A percentile compares a stretch with the other conserved stretches of the same genome.
Conservation (phyloP, 2,113 vertebrate genomes). For the Megalops atlanticus region DNA sequence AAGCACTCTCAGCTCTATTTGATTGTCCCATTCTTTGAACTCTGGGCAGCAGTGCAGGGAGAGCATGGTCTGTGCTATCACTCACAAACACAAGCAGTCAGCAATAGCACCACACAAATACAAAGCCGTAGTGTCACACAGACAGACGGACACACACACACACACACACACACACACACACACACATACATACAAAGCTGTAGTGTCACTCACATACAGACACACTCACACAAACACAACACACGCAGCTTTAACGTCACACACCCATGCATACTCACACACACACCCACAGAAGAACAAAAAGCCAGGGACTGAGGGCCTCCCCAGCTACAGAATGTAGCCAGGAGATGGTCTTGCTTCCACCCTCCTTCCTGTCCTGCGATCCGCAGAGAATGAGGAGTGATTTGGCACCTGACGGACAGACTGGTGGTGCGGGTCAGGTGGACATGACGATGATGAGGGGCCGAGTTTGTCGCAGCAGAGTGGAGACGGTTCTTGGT, state of each 20-base stretch:
- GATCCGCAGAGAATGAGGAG: neutral
- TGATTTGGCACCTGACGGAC: constrained; percentile 22
- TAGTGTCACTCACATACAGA: neutral
- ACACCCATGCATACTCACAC: neutral
- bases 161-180: neutral
- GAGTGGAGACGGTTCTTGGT: constrained; percentile 41
- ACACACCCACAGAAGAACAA: neutral
- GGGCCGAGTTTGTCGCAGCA: constrained; percentile 15
- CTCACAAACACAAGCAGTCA: too few species aligned
- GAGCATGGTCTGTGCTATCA: neutral
- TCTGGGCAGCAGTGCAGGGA: constrained; percentile 33
- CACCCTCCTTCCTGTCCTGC: neutral
- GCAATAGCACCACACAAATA: too few species aligned
- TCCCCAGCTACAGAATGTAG: neutral
- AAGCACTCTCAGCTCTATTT: constrained; percentile 18
- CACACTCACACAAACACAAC: neutral
- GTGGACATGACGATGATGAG: neutral
- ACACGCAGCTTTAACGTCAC: neutral
- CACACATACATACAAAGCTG: neutral
- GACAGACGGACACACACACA: neutral
- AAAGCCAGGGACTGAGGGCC: neutral
- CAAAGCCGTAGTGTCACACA: neutral
- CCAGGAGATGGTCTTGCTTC: neutral
- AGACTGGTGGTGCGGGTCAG: neutral
- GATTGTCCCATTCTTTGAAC: constrained; percentile 42